Percentiles rank a stretch among this genome's conserved stretches.
Evolutionary conservation across 2,797 vertebrate species (phyloP).

Genomic region (Falco biarmicus): DNA sequence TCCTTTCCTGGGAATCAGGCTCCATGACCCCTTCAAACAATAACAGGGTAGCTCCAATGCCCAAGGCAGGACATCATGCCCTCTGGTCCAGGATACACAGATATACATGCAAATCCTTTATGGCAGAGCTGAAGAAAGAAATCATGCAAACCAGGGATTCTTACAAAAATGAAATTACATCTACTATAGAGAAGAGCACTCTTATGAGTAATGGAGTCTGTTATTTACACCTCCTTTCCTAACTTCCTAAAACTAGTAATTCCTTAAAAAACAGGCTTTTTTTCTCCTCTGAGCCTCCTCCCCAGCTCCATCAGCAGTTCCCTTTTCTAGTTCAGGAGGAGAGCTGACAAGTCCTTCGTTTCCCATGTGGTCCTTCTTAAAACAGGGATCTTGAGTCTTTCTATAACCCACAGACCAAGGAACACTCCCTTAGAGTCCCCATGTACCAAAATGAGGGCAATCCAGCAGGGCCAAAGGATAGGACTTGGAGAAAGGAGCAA

Average conservation of each 20-base stretch:
- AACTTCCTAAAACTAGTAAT: background rate
- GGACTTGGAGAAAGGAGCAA: background rate
- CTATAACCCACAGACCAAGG: background rate
- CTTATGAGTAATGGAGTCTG: background rate
- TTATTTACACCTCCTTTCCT: background rate
- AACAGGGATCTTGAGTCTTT: background rate
- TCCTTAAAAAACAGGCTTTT: background rate
- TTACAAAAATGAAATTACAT: background rate
- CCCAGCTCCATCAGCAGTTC: background rate
- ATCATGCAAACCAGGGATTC: background rate
- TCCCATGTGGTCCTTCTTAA: background rate
- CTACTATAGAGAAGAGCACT: background rate
- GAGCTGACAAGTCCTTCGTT: background rate
- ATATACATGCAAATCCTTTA: background rate
- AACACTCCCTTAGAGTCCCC: background rate
- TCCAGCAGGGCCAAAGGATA: background rate
- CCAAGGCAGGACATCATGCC: background rate
- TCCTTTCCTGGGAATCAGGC: background rate
- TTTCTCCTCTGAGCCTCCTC: background rate
- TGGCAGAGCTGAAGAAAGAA: background rate
- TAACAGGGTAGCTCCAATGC: background rate
- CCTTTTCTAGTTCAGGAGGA: background rate
- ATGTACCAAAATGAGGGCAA: background rate
- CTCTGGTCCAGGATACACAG: background rate
- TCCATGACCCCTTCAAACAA: background rate